A percentile compares a stretch with the other conserved stretches of the same genome.
Evolutionary conservation across 2,113 vertebrate species (phyloP).

Genomic region (Nicator chloris): DNA sequence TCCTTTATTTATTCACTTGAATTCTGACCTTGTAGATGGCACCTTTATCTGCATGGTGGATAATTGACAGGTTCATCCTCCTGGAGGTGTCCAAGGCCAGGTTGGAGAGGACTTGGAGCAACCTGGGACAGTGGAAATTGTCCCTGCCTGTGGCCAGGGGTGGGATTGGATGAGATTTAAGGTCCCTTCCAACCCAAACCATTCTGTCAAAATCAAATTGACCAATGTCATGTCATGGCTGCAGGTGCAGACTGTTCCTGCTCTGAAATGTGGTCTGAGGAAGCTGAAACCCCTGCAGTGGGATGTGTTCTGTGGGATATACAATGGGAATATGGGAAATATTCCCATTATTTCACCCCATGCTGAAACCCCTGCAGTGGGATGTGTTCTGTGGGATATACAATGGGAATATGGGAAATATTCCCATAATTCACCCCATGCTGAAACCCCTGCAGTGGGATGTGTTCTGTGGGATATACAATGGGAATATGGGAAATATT

Average conservation of each 20-base stretch:
- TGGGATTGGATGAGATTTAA: not conserved
- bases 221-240: fast-evolving
- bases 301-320: too few species aligned
- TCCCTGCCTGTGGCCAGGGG: not conserved
- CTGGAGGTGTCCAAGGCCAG: not conserved
- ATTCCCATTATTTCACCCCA: too few species aligned
- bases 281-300: not conserved
- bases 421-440: too few species aligned
- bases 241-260: not conserved
- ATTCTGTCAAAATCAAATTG: not conserved
- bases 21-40: fast-evolving
- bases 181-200: not conserved
- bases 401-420: too few species aligned
- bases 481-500: too few species aligned
- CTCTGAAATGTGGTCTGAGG: not conserved
- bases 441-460: too few species aligned
- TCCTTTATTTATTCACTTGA: not conserved
- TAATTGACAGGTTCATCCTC: not conserved
- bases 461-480: too few species aligned
- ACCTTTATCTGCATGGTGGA: fast-evolving
- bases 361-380: too few species aligned
- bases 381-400: too few species aligned
- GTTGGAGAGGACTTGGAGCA: not conserved
- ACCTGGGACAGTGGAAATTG: fast-evolving
- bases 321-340: too few species aligned